These are phyloP conservation scores for Ophion ellenae DNA, from an alignment of 2,888 invertebrate species.

Conservation along the genomic window DNA sequence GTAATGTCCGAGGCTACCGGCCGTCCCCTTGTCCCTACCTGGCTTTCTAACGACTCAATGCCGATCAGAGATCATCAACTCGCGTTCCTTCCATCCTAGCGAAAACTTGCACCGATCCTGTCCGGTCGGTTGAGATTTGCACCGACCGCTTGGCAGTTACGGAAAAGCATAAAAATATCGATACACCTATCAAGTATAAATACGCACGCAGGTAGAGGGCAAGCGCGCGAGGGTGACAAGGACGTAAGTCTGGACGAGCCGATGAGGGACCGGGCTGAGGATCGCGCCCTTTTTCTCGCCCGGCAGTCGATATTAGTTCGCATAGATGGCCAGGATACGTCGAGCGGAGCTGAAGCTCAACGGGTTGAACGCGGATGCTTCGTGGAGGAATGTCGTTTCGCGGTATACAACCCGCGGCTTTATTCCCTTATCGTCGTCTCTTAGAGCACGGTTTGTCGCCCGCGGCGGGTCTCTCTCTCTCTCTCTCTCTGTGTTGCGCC, in stretches of 20 bases:
- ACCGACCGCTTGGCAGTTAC: neutral
- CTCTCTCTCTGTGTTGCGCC: constrained; percentile 13
- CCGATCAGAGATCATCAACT: neutral
- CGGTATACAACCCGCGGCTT: constrained; percentile 63
- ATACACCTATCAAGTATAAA: constrained; percentile 13
- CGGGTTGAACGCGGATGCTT: constrained; percentile 65
- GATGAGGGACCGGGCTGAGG: neutral
- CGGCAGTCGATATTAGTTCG: constrained; percentile 24
- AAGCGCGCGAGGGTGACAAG: neutral
- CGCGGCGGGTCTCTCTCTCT: constrained; percentile 46
- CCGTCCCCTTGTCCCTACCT: neutral
- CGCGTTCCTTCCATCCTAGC: neutral
- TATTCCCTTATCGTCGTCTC: constrained; percentile 69
- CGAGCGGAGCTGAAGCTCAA: constrained; percentile 43
- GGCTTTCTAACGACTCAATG: neutral
- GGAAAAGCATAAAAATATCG: constrained; percentile 24
- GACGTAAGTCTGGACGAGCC: neutral
- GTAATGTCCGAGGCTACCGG: neutral
- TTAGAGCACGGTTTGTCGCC: constrained; percentile 59
- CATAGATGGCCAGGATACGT: constrained; percentile 31
- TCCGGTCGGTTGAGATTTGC: constrained; percentile 1
- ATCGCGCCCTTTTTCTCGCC: neutral
- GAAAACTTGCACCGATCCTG: neutral
- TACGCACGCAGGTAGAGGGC: neutral
- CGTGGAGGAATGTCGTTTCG: constrained; percentile 71